Evolutionary conservation across 2,113 vertebrate species (phyloP), one percentile per base, ranked within the genome.

Genomic region (Oreochromis spilurus): DNA sequence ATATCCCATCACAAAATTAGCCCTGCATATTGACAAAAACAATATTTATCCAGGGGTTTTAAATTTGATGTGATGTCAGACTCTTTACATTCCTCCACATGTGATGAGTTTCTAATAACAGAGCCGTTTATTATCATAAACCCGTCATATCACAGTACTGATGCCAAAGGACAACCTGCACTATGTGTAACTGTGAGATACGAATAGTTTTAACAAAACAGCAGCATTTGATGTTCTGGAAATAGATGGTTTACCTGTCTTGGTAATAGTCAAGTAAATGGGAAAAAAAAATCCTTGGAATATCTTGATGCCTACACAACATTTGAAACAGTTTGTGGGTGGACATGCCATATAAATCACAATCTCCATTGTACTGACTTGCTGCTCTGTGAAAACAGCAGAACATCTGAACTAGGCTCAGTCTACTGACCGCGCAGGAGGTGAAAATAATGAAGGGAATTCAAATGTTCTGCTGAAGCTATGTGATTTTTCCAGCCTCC

Each of bases 371-470:
- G 50, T 60, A 14, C 16, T 78, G 34, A 57, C 29, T 45, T 80
- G 57, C n/a, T 14, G 21, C 55, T 67, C 21, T 79, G 34, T 67
- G 31, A 72, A 87, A 82, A 53, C n/a, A 53, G 78, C 29, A 16
- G 52, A 82, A 85, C 75, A 75, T 85, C 89, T 84, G 87, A 92
- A 21, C 52, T 19, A n/a, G 13, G 21, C 50, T 83, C 75, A 82
- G 83, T 80, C 86, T 79, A 84, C 82, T 55, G 79, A 57, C 54
- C 54, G 58, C 16, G 10, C 83, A 87, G 82, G 89, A 86, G 34
- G 67, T 79, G 50, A 48, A 84, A 85, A 94, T 93, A 90, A 94
- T 93, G 86, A 92, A 88, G 62, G 65, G 60, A 89, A 89, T 93
- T 90, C 79, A 89, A 87, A 94, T 86, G 84, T 90, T 87, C 36